Evolutionary conservation across 92 coral and sea anemone species (phyloP), one percentile per base, ranked within the genome.

Genomic region (Heteractis magnifica): DNA sequence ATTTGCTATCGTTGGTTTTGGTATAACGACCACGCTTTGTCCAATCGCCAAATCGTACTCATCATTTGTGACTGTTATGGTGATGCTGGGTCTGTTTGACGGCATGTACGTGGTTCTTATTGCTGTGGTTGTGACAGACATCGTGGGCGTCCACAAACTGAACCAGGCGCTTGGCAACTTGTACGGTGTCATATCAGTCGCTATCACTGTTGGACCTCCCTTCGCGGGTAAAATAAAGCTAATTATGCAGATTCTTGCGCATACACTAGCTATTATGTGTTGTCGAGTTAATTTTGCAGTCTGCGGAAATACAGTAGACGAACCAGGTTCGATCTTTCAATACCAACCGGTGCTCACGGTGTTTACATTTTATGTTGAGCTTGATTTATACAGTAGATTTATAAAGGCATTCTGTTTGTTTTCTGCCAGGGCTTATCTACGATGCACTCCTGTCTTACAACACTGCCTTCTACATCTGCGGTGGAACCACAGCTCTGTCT

Each of bases 201-300:
- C 97, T 13, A 76, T 94, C 50, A 91, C 92, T n/a, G 85, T 93
- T 48, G 98, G 98, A 52, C 98, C 98, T 48, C 98, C 98, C 13
- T 74, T 88, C 53, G 98, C 98, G n/a, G 98, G 98, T 95, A 91
- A 8, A 79, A 23, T 49, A 23, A n/a, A n/a, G 5, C 9, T 10
- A 26, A 68, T 4, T 11, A 68, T 68, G 15, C 73, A 26, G 13
- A 50, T 21, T 20, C 58, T 9, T 21, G 73, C 50, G 73, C 73
- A 64, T 64, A 12, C 26, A n/a, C n/a, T 12, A 16, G 6, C n/a
- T 19, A 59, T 0, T 59, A 13, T 59, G 6, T 15, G 44, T 59
- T 11, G 4, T 59, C 65, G 16, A 19, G 4, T 13, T 15, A 5
- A 2, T 59, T 59, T 5, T 59, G 6, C 65, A 13, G 3, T 1